These are phyloP conservation scores for Drosophila kohkoa DNA, from an alignment of 1,140 invertebrate genomes.

Conservation along the genomic window DNA sequence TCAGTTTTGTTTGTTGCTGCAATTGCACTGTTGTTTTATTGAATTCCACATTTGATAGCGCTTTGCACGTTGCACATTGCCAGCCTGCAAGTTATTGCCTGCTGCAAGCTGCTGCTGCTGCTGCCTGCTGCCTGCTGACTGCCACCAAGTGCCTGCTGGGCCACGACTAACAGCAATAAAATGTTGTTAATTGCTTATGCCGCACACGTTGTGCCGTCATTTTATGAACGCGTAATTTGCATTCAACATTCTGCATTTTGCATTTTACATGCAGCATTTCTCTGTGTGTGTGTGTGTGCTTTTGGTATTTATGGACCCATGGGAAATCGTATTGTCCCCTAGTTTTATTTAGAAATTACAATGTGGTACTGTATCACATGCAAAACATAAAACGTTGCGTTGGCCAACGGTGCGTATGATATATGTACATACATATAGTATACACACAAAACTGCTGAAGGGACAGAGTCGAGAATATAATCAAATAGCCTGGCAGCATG, in stretches of 20 bases:
- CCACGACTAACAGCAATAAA: conserved; percentile 33
- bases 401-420: conserved; percentile 19
- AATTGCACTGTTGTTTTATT: conserved; percentile 44
- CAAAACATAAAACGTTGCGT: not conserved
- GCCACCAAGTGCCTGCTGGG: conserved; percentile 13
- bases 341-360: conserved; percentile 19
- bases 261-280: conserved; percentile 6
- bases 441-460: not conserved
- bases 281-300: not conserved
- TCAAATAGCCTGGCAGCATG: conserved; percentile 17
- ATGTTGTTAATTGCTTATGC: conserved; percentile 80
- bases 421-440: not conserved
- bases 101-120: not conserved
- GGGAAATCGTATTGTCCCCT: conserved; percentile 11
- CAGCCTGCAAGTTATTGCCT: conserved; percentile 60
- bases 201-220: conserved; percentile 59
- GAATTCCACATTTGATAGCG: conserved; percentile 67
- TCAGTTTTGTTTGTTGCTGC: conserved; percentile 16
- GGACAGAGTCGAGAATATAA: conserved; percentile 6
- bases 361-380: conserved; percentile 1
- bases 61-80: not conserved
- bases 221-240: conserved; percentile 59
- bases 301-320: not conserved
- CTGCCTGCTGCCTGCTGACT: not conserved
- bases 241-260: conserved; percentile 51